Conservation (phyloP, 1,140 invertebrate genomes). For the Brachionus sp. region DNA sequence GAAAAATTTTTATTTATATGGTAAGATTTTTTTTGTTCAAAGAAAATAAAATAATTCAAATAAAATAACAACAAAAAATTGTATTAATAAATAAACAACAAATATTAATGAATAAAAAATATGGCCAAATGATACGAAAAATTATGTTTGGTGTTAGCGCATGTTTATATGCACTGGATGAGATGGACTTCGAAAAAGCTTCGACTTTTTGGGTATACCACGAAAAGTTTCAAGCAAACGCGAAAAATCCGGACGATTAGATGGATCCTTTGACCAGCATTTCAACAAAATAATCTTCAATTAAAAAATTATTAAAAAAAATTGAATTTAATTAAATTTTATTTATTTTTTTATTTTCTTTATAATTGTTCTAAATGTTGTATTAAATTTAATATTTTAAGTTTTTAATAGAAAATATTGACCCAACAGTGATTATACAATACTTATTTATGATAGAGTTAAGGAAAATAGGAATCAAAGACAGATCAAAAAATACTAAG, state of each 20-base stretch:
- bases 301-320: constrained; percentile 58
- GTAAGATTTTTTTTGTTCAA: too few species aligned
- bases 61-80: too few species aligned
- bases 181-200: constrained; percentile 88
- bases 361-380: too few species aligned
- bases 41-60: too few species aligned
- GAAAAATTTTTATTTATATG: too few species aligned
- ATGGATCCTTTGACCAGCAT: constrained; percentile 83
- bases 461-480: too few species aligned
- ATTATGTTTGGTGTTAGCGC: not conserved
- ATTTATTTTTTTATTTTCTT: too few species aligned
- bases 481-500: too few species aligned
- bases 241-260: constrained; percentile 82
- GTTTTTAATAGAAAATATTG: too few species aligned
- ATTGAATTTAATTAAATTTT: not conserved
- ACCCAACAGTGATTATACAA: too few species aligned
- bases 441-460: too few species aligned
- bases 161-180: constrained; percentile 67
- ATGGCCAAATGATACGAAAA: not conserved
- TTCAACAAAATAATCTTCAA: constrained; percentile 82
- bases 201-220: constrained; percentile 80
- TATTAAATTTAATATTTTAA: too few species aligned
- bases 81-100: not conserved
- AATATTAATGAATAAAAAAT: not conserved
- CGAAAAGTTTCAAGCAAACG: constrained; percentile 78